A percentile compares a stretch with the other conserved stretches of the same genome.
These are phyloP conservation scores for Drosophila novamexicana DNA, from an alignment of 1,140 invertebrate species.

Conservation along the genomic window DNA sequence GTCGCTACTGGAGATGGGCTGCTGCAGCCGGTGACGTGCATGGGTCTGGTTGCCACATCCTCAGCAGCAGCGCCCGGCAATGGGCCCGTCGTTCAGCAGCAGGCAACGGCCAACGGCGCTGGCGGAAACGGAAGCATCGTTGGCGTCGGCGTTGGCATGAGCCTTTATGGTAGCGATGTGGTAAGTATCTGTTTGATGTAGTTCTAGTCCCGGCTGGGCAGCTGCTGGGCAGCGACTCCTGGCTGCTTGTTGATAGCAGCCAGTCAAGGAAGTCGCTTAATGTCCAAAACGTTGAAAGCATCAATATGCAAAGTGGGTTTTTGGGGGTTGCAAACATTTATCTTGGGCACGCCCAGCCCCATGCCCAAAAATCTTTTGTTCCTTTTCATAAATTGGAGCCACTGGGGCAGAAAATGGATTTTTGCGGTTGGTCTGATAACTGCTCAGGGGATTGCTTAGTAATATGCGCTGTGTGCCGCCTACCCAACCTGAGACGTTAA, in stretches of 20 bases:
- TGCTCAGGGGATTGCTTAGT: conserved; percentile 60
- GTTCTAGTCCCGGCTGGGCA: conserved; percentile 46
- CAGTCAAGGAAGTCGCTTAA: conserved; percentile 59
- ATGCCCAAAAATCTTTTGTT: conserved; percentile 60
- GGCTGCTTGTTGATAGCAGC: conserved; percentile 67
- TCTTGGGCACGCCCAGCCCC: conserved; percentile 43
- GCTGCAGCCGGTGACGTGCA: conserved; percentile 70
- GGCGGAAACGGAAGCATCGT: conserved; percentile 74
- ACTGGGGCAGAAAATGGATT: conserved; percentile 76
- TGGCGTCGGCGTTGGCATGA: conserved; percentile 70
- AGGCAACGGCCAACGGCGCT: conserved; percentile 50
- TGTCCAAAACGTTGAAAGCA: conserved; percentile 79
- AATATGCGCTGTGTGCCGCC: conserved; percentile 35
- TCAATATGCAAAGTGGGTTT: conserved; percentile 80
- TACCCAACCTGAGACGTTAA: conserved; percentile 9
- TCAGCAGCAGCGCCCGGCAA: conserved; percentile 53
- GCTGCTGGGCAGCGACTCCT: conserved; percentile 18
- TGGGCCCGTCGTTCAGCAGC: conserved; percentile 48
- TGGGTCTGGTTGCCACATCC: conserved; percentile 74
- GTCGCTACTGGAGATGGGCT: conserved; percentile 75
- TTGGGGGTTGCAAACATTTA: conserved; percentile 67
- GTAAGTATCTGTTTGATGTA: conserved; percentile 83
- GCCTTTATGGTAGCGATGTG: conserved; percentile 82
- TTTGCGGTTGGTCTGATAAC: conserved; percentile 74
- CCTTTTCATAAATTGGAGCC: conserved; percentile 75